phyloP scores from a whole-genome alignment of 2,888 invertebrate species.

The Leucoptera coffeella region DNA sequence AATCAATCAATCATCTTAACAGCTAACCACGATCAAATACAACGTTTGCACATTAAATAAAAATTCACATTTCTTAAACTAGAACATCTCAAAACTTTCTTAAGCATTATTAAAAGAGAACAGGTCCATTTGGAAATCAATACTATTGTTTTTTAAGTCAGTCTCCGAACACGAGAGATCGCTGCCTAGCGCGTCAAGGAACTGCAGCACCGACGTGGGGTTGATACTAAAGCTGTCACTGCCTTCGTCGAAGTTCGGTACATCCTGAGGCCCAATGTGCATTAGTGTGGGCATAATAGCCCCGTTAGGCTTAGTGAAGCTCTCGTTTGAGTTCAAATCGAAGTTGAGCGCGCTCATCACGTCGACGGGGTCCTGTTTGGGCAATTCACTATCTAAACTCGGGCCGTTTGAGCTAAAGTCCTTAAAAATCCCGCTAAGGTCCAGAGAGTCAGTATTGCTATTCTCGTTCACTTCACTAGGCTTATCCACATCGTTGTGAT shows the following conservation, averaged over 20 bases:
- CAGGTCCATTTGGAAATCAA: slow-evolving; percentile 37
- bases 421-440: slow-evolving; percentile 2
- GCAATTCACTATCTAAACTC: not conserved
- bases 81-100: too few species aligned
- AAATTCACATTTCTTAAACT: too few species aligned
- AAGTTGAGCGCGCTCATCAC: slow-evolving; percentile 14
- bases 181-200: slow-evolving; percentile 31
- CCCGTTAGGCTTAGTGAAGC: slow-evolving; percentile 20
- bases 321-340: slow-evolving; percentile 20
- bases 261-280: too few species aligned
- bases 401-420: not conserved
- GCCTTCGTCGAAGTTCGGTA: too few species aligned
- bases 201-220: slow-evolving; percentile 32
- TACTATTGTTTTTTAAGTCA: slow-evolving; percentile 30
- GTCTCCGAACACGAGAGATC: slow-evolving; percentile 32
- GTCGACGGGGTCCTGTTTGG: too few species aligned
- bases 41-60: too few species aligned
- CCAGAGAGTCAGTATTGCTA: slow-evolving; percentile 1
- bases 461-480: too few species aligned
- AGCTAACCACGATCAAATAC: too few species aligned
- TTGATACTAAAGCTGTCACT: not conserved
- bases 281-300: slow-evolving; percentile 23
- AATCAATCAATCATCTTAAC: too few species aligned
- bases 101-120: slow-evolving; percentile 37
- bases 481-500: too few species aligned